These are phyloP conservation scores for Nannoperca obscura DNA, from an alignment of 2,797 vertebrate genomes.

Conservation along the genomic window DNA sequence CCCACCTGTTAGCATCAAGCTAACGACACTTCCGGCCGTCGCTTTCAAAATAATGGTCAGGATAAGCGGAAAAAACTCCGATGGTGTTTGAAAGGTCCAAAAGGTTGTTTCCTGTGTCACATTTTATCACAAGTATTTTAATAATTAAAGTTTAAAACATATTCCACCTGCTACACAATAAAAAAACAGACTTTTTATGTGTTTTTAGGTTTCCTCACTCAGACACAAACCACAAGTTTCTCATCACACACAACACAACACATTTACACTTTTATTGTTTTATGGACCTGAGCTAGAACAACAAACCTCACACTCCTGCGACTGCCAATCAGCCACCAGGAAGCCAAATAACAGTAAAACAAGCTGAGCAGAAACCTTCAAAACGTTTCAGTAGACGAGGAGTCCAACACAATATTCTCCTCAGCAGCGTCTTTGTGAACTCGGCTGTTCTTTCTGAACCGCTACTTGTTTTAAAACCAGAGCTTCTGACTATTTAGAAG, in stretches of 20 bases:
- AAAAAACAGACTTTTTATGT: too few species aligned
- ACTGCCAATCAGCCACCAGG: not conserved
- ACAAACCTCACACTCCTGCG: not conserved
- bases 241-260: too few species aligned
- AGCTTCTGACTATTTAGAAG: too few species aligned
- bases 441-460: not conserved
- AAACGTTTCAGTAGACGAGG: not conserved
- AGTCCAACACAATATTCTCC: not conserved
- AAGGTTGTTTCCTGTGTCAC: too few species aligned
- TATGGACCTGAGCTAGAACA: too few species aligned
- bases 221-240: not conserved
- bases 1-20: not conserved
- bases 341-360: not conserved
- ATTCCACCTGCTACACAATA: too few species aligned
- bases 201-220: too few species aligned
- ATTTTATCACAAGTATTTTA: too few species aligned
- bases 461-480: not conserved
- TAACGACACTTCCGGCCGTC: not conserved
- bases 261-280: not conserved
- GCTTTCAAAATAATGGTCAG: slow-evolving; percentile 55
- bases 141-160: too few species aligned
- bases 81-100: too few species aligned
- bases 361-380: not conserved
- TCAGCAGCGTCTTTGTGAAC: not conserved
- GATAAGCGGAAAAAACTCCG: accelerated